Base-by-base conservation (phyloP, 2,113 vertebrate genomes). In the Globicephala melas region DNA sequence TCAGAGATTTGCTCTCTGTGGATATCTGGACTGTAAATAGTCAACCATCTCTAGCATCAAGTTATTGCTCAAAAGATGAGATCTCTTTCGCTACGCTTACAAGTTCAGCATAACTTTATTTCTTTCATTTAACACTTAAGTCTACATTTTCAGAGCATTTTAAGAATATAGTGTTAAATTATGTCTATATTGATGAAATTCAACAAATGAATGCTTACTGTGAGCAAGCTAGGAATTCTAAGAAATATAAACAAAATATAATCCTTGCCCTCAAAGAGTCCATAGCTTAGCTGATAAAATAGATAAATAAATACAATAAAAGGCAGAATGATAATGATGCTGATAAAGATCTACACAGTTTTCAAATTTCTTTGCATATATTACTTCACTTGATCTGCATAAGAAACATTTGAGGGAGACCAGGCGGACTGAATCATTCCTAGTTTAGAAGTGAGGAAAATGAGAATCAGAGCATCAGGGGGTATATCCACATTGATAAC, bases 11-110 rank as follows among this genome's bases (percentile, higher is more conserved):
- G 60, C 92, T 94, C 93, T 80, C 44, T 76, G 20, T 81, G 73
- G 71, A 44, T 74, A 92, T 93, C 77, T 0, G 21, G 92, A 89
- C 68, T 93, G n/a, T 77, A 98, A 97, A 97, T 67, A 97, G 26
- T 33, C 15, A 96, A 8, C 25, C 65, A 47, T 77, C 70, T 85
- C 36, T n/a, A 93, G 23, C 44, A 71, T 93, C 41, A 74, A 58
- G 86, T 36, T 76, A 71, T 36, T 63, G 33, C 58, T 53, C 38
- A 44, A 44, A 86, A 82, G 44, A 31, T 10, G 36, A 21, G 38
- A n/a, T 77, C 47, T 53, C 25, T 74, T 77, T 93, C 5, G 62
- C 8, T 2, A 50, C 5, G 8, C 3, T 41, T 36, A 93, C 23
- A 68, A 50, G 92, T 80, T n/a, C 18, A 65, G 26, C 10, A 11